Base-by-base conservation (phyloP, 2,888 invertebrate species). In the Torymus auratus region DNA sequence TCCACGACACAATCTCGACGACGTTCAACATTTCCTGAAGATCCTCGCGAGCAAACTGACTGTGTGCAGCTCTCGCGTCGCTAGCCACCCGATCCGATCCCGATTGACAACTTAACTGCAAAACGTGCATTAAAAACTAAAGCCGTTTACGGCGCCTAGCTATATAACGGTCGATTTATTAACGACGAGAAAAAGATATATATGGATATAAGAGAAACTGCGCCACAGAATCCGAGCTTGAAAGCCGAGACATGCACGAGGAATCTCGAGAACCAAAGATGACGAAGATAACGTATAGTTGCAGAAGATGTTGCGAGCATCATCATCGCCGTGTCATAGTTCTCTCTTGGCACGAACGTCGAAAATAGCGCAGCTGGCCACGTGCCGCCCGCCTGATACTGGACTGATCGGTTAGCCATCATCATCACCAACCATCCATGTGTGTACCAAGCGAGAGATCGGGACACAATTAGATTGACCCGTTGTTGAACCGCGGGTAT, bases 321-420 rank as follows among this genome's bases (percentile, higher is more conserved):
- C 7, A 41, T 41, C 41, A 56, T 20, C 62, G 67, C 28, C 64
- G 58, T 50, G 17, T 13, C n/a, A 53, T 67, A 28, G 58, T 41
- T 72, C 41, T 41, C 41, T 72, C 13, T 61, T 69, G 64, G 75
- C 67, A 60, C 67, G 17, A 61, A 62, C 41, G 61, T 61, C 71
- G 20, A 76, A 72, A 80, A 80, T 72, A 72, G 53, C 64, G 52
- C 50, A 10, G 52, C 20, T 10, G 17, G 61, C 20, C 70, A 72
- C 62, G 80, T 62, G 68, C 56, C 17, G 20, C 12, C 41, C 23
- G 61, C 55, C 70, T 73, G 70, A 75, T 41, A 58, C 71, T 71
- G 52, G 15, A 65, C 73, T 73, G 78, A 64, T 78, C 65, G n/a
- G 68, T 28, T 28, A 15, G 41, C 41, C 41, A 41, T 41, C 41